Percentiles rank a stretch among this genome's conserved stretches.
Conservation (phyloP, 2,113 vertebrate genomes). For the Thymallus thymallus region DNA sequence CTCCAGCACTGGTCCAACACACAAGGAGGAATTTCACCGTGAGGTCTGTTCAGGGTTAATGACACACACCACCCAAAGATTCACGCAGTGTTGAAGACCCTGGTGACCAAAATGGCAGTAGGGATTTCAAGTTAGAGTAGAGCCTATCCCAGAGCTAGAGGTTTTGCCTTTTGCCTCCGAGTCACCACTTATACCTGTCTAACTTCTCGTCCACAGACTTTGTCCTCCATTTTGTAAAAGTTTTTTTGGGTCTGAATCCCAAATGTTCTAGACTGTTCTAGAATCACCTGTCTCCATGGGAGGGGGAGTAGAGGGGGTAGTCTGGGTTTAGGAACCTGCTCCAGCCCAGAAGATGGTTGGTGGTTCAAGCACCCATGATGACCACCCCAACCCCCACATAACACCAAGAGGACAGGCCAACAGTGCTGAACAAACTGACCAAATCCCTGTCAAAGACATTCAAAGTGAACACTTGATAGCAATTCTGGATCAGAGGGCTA, state of each 20-base stretch:
- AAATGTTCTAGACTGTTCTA: no score
- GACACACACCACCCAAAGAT: conserved; percentile 20
- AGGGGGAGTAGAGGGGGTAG: no score
- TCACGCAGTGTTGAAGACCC: conserved; percentile 18
- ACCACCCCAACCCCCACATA: conserved; percentile 4
- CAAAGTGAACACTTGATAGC: conserved; percentile 53
- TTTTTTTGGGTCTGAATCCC: neutral
- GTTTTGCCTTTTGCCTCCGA: conserved; percentile 18
- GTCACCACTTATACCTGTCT: conserved; percentile 6
- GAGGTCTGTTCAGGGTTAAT: conserved; percentile 44
- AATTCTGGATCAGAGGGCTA: conserved; percentile 52
- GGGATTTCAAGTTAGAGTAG: conserved; percentile 40
- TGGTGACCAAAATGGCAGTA: conserved; percentile 36
- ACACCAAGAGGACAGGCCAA: neutral
- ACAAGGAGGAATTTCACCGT: conserved; percentile 32
- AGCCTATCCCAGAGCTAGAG: conserved; percentile 24
- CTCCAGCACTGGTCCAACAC: conserved; percentile 55
- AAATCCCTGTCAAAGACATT: conserved; percentile 51
- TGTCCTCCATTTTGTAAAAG: neutral
- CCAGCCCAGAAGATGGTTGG: neutral
- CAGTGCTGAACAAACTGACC: conserved; percentile 29
- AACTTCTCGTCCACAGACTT: neutral
- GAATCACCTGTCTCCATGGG: no score
- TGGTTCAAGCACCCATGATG: neutral
- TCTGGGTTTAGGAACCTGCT: conserved; percentile 17